phyloP scores from a whole-genome alignment of 1,140 invertebrate species.

The Oedothorax gibbosus region DNA sequence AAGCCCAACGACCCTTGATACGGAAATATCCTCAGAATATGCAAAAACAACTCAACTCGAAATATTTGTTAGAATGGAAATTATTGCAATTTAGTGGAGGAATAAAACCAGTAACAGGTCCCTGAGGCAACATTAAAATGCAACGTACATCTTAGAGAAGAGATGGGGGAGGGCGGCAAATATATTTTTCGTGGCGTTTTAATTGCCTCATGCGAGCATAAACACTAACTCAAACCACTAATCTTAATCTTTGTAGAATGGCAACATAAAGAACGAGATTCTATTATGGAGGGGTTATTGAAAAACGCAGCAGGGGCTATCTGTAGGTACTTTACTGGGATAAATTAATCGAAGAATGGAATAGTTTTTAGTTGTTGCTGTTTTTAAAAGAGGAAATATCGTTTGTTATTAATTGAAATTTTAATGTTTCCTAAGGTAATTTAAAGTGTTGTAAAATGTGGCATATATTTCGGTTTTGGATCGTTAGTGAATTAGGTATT shows the following conservation, averaged over 20 bases:
- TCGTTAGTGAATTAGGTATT: too few species aligned
- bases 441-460: too few species aligned
- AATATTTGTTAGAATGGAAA: slow-evolving; percentile 20
- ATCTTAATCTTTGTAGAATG: slow-evolving; percentile 46
- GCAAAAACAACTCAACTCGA: not conserved
- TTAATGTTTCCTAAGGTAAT: too few species aligned
- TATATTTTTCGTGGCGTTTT: slow-evolving; percentile 55
- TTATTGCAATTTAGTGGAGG: slow-evolving; percentile 25
- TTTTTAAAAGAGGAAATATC: too few species aligned
- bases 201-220: slow-evolving; percentile 38
- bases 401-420: too few species aligned
- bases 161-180: slow-evolving; percentile 17
- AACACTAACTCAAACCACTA: slow-evolving; percentile 51
- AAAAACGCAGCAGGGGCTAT: slow-evolving; percentile 3
- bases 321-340: slow-evolving; percentile 22
- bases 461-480: too few species aligned
- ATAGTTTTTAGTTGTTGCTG: too few species aligned
- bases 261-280: slow-evolving; percentile 27
- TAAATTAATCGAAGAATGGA: too few species aligned
- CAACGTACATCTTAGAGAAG: not conserved
- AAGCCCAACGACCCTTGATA: slow-evolving; percentile 8
- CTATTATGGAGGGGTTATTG: slow-evolving; percentile 33
- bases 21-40: not conserved
- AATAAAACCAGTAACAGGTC: slow-evolving; percentile 12
- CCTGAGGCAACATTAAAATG: slow-evolving; percentile 32